phyloP scores from a whole-genome alignment of 2,888 invertebrate genomes.

The Noctua janthe region DNA sequence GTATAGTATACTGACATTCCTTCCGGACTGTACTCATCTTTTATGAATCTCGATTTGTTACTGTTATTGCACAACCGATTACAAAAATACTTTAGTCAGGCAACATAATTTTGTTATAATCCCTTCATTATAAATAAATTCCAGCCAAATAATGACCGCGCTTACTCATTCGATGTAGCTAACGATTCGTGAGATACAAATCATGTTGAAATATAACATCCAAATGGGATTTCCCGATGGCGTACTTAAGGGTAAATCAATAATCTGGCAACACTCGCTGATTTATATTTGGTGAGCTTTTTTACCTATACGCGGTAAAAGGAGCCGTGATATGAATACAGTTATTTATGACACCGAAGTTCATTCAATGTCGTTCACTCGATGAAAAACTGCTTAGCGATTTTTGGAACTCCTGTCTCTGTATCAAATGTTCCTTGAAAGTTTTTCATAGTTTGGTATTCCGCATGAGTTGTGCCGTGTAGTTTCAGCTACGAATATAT shows the following conservation, averaged over 20 bases:
- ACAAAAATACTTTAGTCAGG: not conserved
- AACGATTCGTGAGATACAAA: slow-evolving; percentile 64
- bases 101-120: slow-evolving; percentile 2
- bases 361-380: slow-evolving; percentile 63
- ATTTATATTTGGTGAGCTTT: slow-evolving; percentile 76
- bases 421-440: slow-evolving; percentile 52
- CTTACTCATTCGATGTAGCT: slow-evolving; percentile 52
- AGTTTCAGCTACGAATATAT: slow-evolving; percentile 27
- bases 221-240: slow-evolving; percentile 65
- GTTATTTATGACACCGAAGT: slow-evolving; percentile 73
- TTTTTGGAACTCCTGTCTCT: slow-evolving; percentile 51
- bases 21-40: not conserved
- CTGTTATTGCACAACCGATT: not conserved
- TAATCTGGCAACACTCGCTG: slow-evolving; percentile 70
- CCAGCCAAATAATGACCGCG: slow-evolving; percentile 31
- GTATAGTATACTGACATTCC: not conserved
- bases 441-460: slow-evolving; percentile 52
- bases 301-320: slow-evolving; percentile 72
- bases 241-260: slow-evolving; percentile 68
- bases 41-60: not conserved
- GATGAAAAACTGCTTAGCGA: slow-evolving; percentile 64
- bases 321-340: slow-evolving; percentile 75
- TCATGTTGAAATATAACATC: slow-evolving; percentile 64
- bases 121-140: slow-evolving; percentile 36
- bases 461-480: slow-evolving; percentile 25